A percentile compares a stretch with the other conserved stretches of the same genome.
These are phyloP conservation scores for Bombus consobrinus DNA, from an alignment of 1,140 invertebrate genomes.

Conservation along the genomic window DNA sequence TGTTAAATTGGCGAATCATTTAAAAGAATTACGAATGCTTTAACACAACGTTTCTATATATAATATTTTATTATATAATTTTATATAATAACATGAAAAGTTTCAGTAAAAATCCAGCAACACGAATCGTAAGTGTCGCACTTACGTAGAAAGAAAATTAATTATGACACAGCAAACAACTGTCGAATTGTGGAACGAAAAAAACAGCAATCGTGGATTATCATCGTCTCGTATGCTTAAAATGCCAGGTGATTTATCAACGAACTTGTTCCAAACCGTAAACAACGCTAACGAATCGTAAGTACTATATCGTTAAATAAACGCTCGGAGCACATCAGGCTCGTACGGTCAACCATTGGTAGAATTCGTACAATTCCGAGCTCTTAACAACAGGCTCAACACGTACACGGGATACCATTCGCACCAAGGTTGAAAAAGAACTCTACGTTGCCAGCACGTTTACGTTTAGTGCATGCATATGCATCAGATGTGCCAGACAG, in stretches of 20 bases:
- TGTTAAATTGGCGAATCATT: too few species aligned
- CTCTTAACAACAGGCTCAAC: slow-evolving; percentile 49
- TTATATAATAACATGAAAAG: not conserved
- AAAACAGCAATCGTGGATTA: slow-evolving; percentile 15
- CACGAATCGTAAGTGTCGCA: not conserved
- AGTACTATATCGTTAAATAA: slow-evolving; percentile 56
- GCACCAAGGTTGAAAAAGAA: slow-evolving; percentile 46
- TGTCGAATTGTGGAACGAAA: not conserved
- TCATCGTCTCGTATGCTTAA: not conserved
- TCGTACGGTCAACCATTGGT: slow-evolving; percentile 35
- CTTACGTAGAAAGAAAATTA: not conserved
- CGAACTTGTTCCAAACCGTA: slow-evolving; percentile 44
- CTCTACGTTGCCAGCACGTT: slow-evolving; percentile 48
- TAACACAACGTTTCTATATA: too few species aligned
- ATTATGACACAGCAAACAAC: not conserved
- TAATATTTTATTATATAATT: too few species aligned
- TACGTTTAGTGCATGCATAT: slow-evolving; percentile 55
- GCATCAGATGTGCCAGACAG: slow-evolving; percentile 45
- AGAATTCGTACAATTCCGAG: slow-evolving; percentile 27
- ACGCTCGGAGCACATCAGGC: slow-evolving; percentile 14
- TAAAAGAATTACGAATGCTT: too few species aligned
- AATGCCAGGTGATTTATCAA: slow-evolving; percentile 31
- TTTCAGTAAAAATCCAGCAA: not conserved
- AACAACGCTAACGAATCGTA: slow-evolving; percentile 56
- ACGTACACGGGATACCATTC: slow-evolving; percentile 53